These are phyloP conservation scores for Phymanthus crucifer DNA, from an alignment of 92 coral and sea anemone genomes.

Conservation along the genomic window DNA sequence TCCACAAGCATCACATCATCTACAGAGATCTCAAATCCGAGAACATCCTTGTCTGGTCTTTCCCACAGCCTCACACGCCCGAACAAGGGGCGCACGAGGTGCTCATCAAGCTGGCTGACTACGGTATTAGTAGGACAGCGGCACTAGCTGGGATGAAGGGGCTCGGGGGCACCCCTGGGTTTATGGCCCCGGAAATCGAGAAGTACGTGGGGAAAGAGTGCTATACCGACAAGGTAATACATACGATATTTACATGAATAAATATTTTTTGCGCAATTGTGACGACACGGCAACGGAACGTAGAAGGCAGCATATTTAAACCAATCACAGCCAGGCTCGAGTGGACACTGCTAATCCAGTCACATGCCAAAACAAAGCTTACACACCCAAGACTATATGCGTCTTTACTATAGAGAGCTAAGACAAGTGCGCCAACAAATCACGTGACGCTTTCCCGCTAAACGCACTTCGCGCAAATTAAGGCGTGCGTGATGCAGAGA, in stretches of 20 bases:
- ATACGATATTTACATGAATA: too few species aligned
- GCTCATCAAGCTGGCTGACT: slow-evolving; percentile 93
- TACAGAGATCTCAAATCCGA: slow-evolving; percentile 99
- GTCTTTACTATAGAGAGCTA: too few species aligned
- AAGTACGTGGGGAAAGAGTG: slow-evolving; percentile 95
- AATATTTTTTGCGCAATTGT: too few species aligned
- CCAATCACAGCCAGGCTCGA: too few species aligned
- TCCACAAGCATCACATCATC: slow-evolving; percentile 96
- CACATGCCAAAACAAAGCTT: too few species aligned
- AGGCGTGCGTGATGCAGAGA: too few species aligned
- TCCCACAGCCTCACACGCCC: slow-evolving; percentile 82
- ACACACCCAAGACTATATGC: too few species aligned
- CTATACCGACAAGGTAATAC: slow-evolving; percentile 87
- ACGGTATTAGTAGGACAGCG: slow-evolving; percentile 99
- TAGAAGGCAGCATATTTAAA: too few species aligned
- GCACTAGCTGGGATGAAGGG: slow-evolving; percentile 97
- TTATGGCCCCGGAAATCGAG: slow-evolving; percentile 99
- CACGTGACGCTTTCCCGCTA: too few species aligned
- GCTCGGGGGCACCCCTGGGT: slow-evolving; percentile 99
- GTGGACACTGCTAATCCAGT: too few species aligned
- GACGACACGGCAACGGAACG: background rate
- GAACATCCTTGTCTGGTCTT: slow-evolving; percentile 93
- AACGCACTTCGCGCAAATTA: too few species aligned
- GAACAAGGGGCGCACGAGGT: slow-evolving; percentile 67
- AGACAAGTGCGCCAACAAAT: too few species aligned